These are phyloP conservation scores for Gymnoscopelus microlampas DNA, from an alignment of 2,797 vertebrate genomes.

Conservation along the genomic window DNA sequence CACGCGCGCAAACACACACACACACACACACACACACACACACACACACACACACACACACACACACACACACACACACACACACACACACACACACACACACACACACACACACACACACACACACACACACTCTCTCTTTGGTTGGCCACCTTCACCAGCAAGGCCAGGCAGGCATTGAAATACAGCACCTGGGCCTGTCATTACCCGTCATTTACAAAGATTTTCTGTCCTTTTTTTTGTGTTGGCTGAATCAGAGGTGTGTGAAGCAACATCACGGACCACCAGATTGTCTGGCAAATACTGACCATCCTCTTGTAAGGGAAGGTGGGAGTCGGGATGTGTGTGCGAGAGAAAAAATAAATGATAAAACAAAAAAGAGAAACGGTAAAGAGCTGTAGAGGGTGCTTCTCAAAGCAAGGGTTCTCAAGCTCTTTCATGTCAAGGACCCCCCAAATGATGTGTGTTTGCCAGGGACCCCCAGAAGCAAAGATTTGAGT, in stretches of 20 bases:
- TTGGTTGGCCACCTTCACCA: conserved; percentile 65
- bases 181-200: conserved; percentile 76
- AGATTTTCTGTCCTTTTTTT: not conserved
- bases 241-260: conserved; percentile 77
- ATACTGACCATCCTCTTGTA: conserved; percentile 84
- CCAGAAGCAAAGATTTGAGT: no score
- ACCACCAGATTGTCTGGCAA: conserved; percentile 86
- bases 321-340: conserved; percentile 57
- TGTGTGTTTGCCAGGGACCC: no score
- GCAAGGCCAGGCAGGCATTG: conserved; percentile 68
- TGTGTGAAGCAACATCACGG: conserved; percentile 82
- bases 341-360: conserved; percentile 67
- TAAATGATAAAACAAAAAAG: conserved; percentile 43
- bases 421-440: no score
- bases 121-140: conserved; percentile 40
- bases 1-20: no score
- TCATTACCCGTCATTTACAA: conserved; percentile 69
- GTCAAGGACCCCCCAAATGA: no score
- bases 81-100: conserved; percentile 28
- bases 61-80: conserved; percentile 27
- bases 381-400: conserved; percentile 64
- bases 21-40: conserved; percentile 55
- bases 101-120: conserved; percentile 2
- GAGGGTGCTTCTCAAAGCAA: conserved; percentile 9
- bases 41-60: conserved; percentile 62